phyloP scores from a whole-genome alignment of 2,888 invertebrate genomes.

The Himalopsyche anomala region DNA sequence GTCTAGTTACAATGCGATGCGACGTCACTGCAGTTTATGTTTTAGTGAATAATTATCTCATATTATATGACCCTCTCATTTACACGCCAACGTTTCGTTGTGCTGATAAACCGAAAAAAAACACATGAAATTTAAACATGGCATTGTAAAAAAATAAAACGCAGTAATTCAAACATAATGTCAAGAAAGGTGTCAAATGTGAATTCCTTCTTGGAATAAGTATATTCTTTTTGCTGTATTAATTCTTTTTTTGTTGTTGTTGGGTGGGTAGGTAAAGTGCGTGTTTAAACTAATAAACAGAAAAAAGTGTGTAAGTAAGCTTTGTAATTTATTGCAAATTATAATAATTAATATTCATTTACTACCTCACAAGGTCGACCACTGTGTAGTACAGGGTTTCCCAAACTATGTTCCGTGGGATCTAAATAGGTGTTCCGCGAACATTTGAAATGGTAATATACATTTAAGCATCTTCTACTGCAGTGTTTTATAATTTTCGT shows the following conservation, averaged over 20 bases:
- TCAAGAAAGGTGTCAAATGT: neutral
- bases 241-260: neutral
- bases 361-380: neutral
- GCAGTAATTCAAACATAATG: neutral
- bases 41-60: neutral
- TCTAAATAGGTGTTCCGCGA: no score
- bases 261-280: neutral
- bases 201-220: neutral
- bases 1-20: no score
- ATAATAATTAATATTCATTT: neutral
- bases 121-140: neutral
- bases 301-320: neutral
- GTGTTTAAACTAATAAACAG: neutral
- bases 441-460: no score
- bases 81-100: neutral
- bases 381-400: neutral
- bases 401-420: no score
- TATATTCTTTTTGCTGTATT: neutral
- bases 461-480: no score
- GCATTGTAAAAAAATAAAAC: neutral
- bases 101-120: neutral
- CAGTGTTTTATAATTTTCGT: no score
- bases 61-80: neutral
- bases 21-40: no score
- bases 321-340: conserved; percentile 1